Evolutionary conservation across 2,113 vertebrate species (phyloP).

Genomic region (Crocuta crocuta): DNA sequence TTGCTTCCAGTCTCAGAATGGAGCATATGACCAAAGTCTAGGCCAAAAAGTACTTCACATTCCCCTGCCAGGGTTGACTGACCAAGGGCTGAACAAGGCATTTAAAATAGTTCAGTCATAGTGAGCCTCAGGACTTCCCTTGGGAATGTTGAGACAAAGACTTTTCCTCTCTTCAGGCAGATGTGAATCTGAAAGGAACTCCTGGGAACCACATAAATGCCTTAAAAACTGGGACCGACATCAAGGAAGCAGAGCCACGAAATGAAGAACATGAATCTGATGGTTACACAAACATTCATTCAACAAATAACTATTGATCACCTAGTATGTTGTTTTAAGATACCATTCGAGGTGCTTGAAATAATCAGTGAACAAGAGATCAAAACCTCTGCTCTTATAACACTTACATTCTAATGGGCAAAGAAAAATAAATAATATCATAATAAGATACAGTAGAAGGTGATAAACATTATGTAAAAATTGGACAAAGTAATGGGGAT

Average conservation of each 20-base stretch:
- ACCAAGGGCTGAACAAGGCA: background rate
- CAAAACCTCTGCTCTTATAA: background rate
- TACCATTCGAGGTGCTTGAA: background rate
- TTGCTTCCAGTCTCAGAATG: slow-evolving; percentile 45
- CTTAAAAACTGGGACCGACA: slow-evolving; percentile 21
- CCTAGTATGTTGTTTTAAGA: background rate
- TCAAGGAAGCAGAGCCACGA: background rate
- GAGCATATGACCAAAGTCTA: slow-evolving; percentile 15
- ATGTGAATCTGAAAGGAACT: slow-evolving; percentile 50
- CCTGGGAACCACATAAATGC: background rate
- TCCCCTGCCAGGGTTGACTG: background rate
- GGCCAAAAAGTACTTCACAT: background rate
- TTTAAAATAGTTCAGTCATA: slow-evolving; percentile 29
- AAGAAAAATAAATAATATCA: background rate
- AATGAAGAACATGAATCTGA: slow-evolving; percentile 21
- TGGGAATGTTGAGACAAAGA: slow-evolving; percentile 43
- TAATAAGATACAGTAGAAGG: background rate
- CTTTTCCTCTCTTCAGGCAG: slow-evolving; percentile 31
- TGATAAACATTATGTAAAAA: background rate
- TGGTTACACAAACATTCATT: background rate
- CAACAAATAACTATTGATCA: background rate
- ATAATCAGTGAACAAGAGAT: background rate
- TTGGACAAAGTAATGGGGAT: background rate
- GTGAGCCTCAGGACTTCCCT: slow-evolving; percentile 10
- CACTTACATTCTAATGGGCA: background rate